A percentile compares a stretch with the other conserved stretches of the same genome.
These are phyloP conservation scores for Xiphias gladius DNA, from an alignment of 2,113 vertebrate species.

Conservation along the genomic window DNA sequence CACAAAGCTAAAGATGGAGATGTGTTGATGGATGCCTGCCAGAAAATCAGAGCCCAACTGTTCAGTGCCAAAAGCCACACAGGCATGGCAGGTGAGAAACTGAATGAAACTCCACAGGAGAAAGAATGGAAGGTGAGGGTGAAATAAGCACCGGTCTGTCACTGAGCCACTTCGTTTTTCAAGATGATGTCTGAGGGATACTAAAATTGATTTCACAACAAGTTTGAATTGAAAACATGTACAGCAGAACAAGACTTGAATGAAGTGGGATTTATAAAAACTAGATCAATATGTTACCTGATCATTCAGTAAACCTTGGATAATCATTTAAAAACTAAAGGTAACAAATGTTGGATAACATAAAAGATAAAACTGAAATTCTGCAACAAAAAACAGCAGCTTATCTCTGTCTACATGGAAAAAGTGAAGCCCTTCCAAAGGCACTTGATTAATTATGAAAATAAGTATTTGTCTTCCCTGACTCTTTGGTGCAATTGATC, in stretches of 20 bases:
- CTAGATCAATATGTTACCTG: neutral
- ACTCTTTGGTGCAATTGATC: constrained; percentile 66
- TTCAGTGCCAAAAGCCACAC: constrained; percentile 63
- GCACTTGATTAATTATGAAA: constrained; percentile 75
- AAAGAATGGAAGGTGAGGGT: constrained; percentile 16
- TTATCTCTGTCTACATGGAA: constrained; percentile 58
- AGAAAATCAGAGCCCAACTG: constrained; percentile 69
- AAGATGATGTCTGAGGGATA: constrained; percentile 3
- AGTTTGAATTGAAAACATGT: constrained; percentile 18
- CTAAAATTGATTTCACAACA: neutral
- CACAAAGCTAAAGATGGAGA: constrained; percentile 67
- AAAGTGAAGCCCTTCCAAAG: constrained; percentile 54
- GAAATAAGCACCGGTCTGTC: constrained; percentile 41
- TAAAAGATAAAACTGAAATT: constrained; percentile 36
- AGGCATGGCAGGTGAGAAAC: constrained; percentile 65
- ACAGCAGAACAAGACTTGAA: constrained; percentile 10
- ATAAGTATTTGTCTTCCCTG: constrained; percentile 68
- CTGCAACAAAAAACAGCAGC: constrained; percentile 47
- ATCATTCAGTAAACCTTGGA: neutral
- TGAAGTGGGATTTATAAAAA: neutral
- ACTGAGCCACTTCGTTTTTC: constrained; percentile 29
- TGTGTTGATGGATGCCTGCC: constrained; percentile 72
- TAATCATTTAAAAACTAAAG: neutral
- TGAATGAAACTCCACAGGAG: constrained; percentile 45
- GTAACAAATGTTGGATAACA: neutral